Base-by-base conservation (phyloP, 2,113 vertebrate species). In the Danionella cerebrum region DNA sequence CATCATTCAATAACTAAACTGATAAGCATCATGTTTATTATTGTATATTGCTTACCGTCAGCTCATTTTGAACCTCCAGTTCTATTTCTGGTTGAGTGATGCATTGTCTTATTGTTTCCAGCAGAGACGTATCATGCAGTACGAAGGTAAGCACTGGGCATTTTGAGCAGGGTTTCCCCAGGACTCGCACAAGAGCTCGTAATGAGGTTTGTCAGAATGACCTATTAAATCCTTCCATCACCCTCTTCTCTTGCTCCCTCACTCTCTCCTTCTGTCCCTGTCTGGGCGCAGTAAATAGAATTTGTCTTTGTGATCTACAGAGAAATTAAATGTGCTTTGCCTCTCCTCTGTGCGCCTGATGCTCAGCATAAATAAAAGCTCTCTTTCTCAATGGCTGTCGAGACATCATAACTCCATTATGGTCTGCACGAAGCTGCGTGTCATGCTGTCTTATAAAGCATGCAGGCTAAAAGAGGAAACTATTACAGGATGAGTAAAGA, bases 271-370 rank as follows among this genome's bases (percentile, higher is more conserved):
- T 29, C 11, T 51, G 54, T 53, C 72, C 38, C 58, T 55, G 48
- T 80, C 77, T 58, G 50, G 66, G 21, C 13, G 50, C 64, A 81
- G 81, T 76, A 82, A 85, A 83, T 84, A 82, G 79, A 84, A 83
- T 84, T 74, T 77, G 78, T 81, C 81, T 80, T 66, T 31, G 55
- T 81, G 73, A 83, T 86, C 76, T 78, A 73, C 60, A 57, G 72
- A 79, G 74, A 76, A 83, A 84, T 84, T 80, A 85, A 83, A 84
- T 76, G 76, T 72, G 58, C 64, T 70, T 72, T 69, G 63, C 73
- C 55, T 69, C 55, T 70, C 69, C 67, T 76, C 75, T 41, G 65
- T 52, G 69, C 74, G 58, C 67, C 66, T 75, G 47, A 78, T 59
- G 55, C 75, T 69, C 65, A 63, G 68, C 75, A 78, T 80, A 79